Conservation (phyloP, 2,113 vertebrate genomes). For the Oxygymnocypris stewartii region DNA sequence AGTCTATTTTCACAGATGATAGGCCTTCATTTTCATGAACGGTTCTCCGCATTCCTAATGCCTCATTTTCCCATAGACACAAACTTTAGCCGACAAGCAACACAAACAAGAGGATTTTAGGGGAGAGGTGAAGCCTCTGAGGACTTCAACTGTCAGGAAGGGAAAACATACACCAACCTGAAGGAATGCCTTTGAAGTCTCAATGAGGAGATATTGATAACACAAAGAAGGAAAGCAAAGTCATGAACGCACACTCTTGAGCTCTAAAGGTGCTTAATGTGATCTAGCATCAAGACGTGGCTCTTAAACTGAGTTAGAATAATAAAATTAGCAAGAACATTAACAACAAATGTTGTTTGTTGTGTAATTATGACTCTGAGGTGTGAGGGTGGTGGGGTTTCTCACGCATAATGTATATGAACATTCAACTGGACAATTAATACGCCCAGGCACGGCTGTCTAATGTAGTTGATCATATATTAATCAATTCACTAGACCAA, state of each 20-base stretch:
- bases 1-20: constrained; percentile 42
- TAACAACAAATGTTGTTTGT: constrained; percentile 1
- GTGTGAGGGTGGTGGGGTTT: neutral
- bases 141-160: constrained; percentile 26
- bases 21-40: constrained; percentile 29
- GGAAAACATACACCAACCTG: constrained; percentile 34
- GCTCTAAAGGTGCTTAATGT: neutral
- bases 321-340: neutral
- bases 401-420: constrained; percentile 18
- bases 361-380: constrained; percentile 11
- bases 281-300: neutral
- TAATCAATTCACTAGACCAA: constrained; percentile 12
- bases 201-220: constrained; percentile 36
- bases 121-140: constrained; percentile 42
- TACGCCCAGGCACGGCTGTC: neutral
- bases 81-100: constrained; percentile 32
- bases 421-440: constrained; percentile 9
- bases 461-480: neutral
- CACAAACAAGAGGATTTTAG: constrained; percentile 46
- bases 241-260: neutral
- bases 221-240: neutral
- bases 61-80: constrained; percentile 40
- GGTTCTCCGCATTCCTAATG: constrained; percentile 40
- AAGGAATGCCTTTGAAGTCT: constrained; percentile 44
- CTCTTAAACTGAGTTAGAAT: neutral